phyloP scores from a whole-genome alignment of 2,888 invertebrate species.

The Calephelis perditalis region DNA sequence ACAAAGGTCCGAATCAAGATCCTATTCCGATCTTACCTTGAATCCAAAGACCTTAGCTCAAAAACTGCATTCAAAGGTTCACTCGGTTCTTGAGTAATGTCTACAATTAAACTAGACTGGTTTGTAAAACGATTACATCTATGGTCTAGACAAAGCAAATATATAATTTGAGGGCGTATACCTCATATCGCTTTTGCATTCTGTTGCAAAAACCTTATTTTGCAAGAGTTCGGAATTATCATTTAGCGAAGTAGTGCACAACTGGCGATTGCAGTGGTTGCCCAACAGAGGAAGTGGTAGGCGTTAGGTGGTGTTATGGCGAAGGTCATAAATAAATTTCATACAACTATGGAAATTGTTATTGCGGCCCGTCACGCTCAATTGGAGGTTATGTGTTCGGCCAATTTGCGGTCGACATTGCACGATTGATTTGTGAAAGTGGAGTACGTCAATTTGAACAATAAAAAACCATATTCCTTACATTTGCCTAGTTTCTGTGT shows the following conservation, averaged over 20 bases:
- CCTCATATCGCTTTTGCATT: conserved; percentile 64
- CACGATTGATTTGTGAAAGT: conserved; percentile 24
- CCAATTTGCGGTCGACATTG: conserved; percentile 30
- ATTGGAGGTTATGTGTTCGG: conserved; percentile 30
- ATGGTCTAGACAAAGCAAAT: conserved; percentile 51
- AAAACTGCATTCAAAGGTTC: conserved; percentile 7
- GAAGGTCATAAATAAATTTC: conserved; percentile 46
- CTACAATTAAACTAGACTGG: conserved; percentile 18
- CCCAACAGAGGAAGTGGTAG: conserved; percentile 58
- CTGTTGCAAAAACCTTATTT: conserved; percentile 59
- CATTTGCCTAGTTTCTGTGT: not conserved
- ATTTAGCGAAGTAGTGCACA: conserved; percentile 73
- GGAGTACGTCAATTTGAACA: conserved; percentile 20
- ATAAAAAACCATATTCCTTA: conserved; percentile 7
- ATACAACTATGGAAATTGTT: conserved; percentile 45
- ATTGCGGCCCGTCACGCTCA: conserved; percentile 39
- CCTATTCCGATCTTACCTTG: conserved; percentile 14
- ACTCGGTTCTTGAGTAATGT: not conserved
- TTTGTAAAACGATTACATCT: conserved; percentile 23
- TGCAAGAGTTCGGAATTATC: conserved; percentile 74
- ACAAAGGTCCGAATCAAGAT: conserved; percentile 18
- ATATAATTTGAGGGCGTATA: conserved; percentile 68
- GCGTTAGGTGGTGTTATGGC: conserved; percentile 62
- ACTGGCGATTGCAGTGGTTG: conserved; percentile 56
- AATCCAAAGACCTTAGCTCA: conserved; percentile 5